Evolutionary conservation across 2,113 vertebrate species (phyloP).

Genomic region (Sapajus apella): DNA sequence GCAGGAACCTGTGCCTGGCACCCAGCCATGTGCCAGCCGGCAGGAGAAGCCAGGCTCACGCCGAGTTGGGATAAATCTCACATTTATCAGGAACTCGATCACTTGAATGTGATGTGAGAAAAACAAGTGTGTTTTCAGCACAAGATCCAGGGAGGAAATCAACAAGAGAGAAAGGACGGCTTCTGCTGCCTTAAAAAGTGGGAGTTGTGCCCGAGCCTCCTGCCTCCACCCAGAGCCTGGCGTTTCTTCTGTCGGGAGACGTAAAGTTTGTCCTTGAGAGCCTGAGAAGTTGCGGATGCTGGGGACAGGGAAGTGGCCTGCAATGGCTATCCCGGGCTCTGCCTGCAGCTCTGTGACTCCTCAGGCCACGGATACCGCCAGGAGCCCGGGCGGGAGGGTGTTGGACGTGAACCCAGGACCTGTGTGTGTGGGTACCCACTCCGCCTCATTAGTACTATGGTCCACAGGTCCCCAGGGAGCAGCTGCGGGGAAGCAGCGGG

Average conservation of each 20-base stretch:
- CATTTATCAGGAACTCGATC: not conserved
- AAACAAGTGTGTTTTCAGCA: not conserved
- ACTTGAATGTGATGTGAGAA: not conserved
- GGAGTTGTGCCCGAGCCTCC: not conserved
- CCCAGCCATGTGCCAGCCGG: not conserved
- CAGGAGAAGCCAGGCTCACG: not conserved
- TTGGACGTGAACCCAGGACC: too few species aligned
- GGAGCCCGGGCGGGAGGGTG: not conserved
- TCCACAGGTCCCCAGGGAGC: not conserved
- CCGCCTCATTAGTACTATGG: too few species aligned
- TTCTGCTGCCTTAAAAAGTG: not conserved
- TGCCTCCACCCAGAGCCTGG: not conserved
- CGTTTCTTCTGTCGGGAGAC: not conserved
- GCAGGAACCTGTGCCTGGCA: not conserved
- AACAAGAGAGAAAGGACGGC: not conserved
- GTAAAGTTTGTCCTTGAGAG: not conserved
- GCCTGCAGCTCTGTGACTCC: not conserved
- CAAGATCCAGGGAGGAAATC: not conserved
- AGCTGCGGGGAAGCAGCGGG: not conserved
- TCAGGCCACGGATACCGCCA: too few species aligned
- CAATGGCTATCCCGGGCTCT: too few species aligned
- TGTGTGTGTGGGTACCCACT: not conserved
- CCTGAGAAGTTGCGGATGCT: not conserved
- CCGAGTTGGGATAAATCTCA: not conserved
- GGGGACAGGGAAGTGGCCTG: not conserved